These are phyloP conservation scores for Podiceps cristatus DNA, from an alignment of 2,113 vertebrate species.

Conservation along the genomic window DNA sequence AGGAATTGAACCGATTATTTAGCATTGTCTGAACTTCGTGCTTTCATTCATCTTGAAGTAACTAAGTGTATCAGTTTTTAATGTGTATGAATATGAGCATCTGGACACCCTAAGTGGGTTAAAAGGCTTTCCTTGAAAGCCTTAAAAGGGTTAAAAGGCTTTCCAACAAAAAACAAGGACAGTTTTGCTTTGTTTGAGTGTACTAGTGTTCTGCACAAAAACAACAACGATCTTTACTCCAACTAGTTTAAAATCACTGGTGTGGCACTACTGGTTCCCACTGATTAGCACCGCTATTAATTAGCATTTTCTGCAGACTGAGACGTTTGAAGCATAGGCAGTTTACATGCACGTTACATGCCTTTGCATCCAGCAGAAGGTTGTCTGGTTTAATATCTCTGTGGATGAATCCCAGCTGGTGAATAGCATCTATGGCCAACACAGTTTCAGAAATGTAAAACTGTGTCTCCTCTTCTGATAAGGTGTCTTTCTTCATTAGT, in stretches of 20 bases:
- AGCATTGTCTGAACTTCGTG: background rate
- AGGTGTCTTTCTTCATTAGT: slow-evolving; percentile 98
- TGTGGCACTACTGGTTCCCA: background rate
- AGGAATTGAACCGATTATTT: background rate
- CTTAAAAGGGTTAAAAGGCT: background rate
- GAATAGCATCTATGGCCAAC: slow-evolving; percentile 96
- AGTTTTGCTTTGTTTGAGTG: background rate
- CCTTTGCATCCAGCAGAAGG: slow-evolving; percentile 94
- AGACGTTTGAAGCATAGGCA: background rate
- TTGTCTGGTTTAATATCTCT: slow-evolving; percentile 98
- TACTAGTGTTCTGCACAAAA: background rate
- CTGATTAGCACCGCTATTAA: background rate
- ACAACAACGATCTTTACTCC: background rate
- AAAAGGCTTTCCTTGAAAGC: background rate
- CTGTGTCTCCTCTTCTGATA: slow-evolving; percentile 96
- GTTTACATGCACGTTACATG: slow-evolving; percentile 41
- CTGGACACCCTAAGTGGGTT: background rate
- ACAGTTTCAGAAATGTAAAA: slow-evolving; percentile 99
- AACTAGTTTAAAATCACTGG: background rate
- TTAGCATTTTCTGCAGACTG: background rate
- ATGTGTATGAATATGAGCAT: background rate
- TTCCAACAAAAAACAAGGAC: background rate
- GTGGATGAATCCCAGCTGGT: slow-evolving; percentile 98
- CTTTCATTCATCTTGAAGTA: background rate
- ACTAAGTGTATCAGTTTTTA: background rate